Evolutionary conservation across 2,888 invertebrate species (phyloP), one percentile per base, ranked within the genome.

Genomic region (Gortyna flavago): DNA sequence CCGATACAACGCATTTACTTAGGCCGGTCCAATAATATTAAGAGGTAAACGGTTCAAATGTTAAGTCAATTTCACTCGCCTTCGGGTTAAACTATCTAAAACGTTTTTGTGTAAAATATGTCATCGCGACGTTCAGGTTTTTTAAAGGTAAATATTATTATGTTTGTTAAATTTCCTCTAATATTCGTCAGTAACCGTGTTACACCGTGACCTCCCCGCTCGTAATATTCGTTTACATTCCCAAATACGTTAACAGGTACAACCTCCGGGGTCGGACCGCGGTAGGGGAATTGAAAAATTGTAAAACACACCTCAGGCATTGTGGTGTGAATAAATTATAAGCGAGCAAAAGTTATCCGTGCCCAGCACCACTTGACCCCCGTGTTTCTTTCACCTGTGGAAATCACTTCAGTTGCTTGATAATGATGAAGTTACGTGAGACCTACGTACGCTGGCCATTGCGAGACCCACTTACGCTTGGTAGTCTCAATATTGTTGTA

Each of bases 311-410:
- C 92, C 91, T 93, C 93, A 91, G 92, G 93, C 93, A 94, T 94
- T 95, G 93, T 94, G 92, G 91, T 93, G 91, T 95, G 93, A 95
- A 95, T 96, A 95, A 95, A 95, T 95, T 94, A 95, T 95, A 93
- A 94, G 93, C 90, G 92, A 92, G 92, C 93, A 91, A 92, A 93
- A 94, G 92, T 93, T 93, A 90, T 91, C 89, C 89, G 80, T 82
- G 81, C 73, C 95, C 93, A 93, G 70, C 75, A 59, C 89, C 86
- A 81, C 69, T 48, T 85, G 95, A 91, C 70, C 93, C 71, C 89
- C 85, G 85, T 89, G 85, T 91, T 90, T 90, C 92, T 88, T 91
- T 80, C 82, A 80, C 51, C 75, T 84, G 84, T 82, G 86, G 84
- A 91, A 91, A 89, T 88, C 83, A 81, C 83, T 81, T 68, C 80